Evolutionary conservation across 2,113 vertebrate species (phyloP).

Genomic region (Cygnus buccinator): DNA sequence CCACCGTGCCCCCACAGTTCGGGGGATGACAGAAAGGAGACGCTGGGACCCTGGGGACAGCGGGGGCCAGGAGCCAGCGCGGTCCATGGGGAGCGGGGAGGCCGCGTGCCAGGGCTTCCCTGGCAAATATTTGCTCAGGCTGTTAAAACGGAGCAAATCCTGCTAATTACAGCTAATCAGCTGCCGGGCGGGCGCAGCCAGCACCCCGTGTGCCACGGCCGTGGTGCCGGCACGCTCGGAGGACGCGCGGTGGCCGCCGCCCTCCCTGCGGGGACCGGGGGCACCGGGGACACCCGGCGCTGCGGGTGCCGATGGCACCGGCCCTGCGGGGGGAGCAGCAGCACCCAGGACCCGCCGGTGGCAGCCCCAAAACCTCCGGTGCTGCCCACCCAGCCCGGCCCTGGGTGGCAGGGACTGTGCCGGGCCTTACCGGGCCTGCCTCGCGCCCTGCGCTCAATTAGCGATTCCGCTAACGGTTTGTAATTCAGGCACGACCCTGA

Average conservation of each 20-base stretch:
- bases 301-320: fast-evolving
- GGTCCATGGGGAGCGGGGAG: fast-evolving
- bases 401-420: neutral
- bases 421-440: slow-evolving; percentile 34
- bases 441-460: slow-evolving; percentile 55
- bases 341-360: neutral
- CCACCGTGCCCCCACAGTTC: no score
- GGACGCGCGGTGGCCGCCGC: neutral
- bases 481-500: slow-evolving; percentile 71
- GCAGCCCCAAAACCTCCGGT: no score
- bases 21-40: no score
- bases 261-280: fast-evolving
- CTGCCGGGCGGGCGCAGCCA: neutral
- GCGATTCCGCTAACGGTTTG: slow-evolving; percentile 55
- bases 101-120: neutral
- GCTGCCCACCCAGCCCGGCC: neutral
- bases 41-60: no score
- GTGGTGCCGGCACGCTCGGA: fast-evolving
- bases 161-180: neutral
- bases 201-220: neutral
- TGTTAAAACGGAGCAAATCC: neutral
- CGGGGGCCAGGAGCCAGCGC: neutral
- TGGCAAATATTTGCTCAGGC: neutral
- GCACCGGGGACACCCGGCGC: neutral
- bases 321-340: neutral